Evolutionary conservation across 2,113 vertebrate species (phyloP).

Genomic region (Saguinus midas): DNA sequence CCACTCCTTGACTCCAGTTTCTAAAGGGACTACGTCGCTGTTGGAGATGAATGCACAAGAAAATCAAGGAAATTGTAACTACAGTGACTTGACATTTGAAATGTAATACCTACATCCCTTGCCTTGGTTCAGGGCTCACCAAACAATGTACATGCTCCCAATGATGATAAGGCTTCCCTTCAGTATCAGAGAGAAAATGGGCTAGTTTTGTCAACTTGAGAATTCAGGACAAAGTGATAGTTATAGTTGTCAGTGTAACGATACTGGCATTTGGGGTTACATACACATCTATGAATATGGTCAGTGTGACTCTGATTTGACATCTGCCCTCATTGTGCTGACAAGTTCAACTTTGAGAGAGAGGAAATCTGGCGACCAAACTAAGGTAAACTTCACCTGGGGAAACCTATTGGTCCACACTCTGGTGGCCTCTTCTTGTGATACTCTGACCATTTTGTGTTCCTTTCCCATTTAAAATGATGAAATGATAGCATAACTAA

Average conservation of each 20-base stretch:
- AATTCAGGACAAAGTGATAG: not conserved
- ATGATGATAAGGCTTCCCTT: not conserved
- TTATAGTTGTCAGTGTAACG: not conserved
- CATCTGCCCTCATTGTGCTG: not conserved
- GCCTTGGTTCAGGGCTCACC: not conserved
- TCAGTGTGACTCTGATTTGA: not conserved
- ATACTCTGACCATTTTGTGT: not conserved
- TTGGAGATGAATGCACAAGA: not conserved
- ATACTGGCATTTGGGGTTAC: not conserved
- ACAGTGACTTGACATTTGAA: not conserved
- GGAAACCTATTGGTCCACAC: not conserved
- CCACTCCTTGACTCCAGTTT: not conserved
- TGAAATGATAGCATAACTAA: not conserved
- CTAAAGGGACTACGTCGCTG: not conserved
- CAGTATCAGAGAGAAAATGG: not conserved
- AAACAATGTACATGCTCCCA: not conserved
- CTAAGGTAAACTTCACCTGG: not conserved
- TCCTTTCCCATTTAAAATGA: not conserved
- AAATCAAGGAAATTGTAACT: not conserved
- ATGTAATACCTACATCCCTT: not conserved
- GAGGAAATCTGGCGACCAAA: not conserved
- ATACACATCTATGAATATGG: not conserved
- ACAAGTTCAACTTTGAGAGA: not conserved
- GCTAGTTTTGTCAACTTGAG: not conserved
- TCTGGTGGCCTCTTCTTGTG: not conserved